These are phyloP conservation scores for Philopotamus ludificatus DNA, from an alignment of 1,140 invertebrate species.

Conservation along the genomic window DNA sequence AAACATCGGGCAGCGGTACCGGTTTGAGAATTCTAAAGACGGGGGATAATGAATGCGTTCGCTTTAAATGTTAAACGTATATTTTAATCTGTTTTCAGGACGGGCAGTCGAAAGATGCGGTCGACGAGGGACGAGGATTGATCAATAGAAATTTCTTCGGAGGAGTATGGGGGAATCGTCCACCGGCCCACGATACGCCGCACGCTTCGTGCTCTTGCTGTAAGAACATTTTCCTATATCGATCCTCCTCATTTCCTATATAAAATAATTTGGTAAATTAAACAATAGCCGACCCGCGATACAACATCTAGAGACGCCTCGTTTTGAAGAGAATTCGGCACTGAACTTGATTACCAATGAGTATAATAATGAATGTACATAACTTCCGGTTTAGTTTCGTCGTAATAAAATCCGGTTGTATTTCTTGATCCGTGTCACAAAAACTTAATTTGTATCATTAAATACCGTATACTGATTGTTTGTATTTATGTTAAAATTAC, in stretches of 20 bases:
- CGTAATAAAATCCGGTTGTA: too few species aligned
- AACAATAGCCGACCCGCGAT: neutral
- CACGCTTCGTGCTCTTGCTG: slow-evolving; percentile 48
- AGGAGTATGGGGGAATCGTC: slow-evolving; percentile 49
- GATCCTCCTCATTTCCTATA: neutral
- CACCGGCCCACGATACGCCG: slow-evolving; percentile 48
- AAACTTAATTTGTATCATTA: too few species aligned
- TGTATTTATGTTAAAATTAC: too few species aligned
- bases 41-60: neutral
- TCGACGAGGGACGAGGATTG: neutral
- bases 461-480: too few species aligned
- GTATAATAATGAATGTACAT: too few species aligned
- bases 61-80: neutral
- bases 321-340: too few species aligned
- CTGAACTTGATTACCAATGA: too few species aligned
- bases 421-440: too few species aligned
- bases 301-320: neutral
- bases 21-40: neutral
- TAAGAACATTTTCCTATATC: slow-evolving; percentile 40
- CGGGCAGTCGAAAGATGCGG: neutral
- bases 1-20: slow-evolving; percentile 1
- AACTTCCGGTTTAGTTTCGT: too few species aligned
- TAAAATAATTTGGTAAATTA: neutral
- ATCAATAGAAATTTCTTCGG: slow-evolving; percentile 45
- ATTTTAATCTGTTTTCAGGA: slow-evolving; percentile 11